Base-by-base conservation (phyloP, 2,888 invertebrate species). In the Eutolmus rufibarbis region DNA sequence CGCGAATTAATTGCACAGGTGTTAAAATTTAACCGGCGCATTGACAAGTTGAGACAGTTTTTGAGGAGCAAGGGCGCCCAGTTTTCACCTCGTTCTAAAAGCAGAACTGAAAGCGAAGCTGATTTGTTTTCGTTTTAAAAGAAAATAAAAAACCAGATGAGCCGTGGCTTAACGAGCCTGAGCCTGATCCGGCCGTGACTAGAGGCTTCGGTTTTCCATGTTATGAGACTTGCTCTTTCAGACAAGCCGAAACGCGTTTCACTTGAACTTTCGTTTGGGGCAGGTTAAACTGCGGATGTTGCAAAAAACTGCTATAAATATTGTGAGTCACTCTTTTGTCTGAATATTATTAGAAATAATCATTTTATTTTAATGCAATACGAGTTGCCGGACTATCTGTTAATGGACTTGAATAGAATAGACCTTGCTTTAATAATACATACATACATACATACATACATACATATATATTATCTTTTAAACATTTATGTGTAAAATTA, bases 1-100 rank as follows among this genome's bases (percentile, higher is more conserved):
- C 37, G n/a, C 46, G 14, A 16, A 56, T 81, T 56, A 81, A 81
- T 56, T 81, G 51, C 43, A 51, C 51, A 51, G 51, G 66, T 66
- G 66, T 51, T 56, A 34, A 51, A 66, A n/a, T 81, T 82, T 40
- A 57, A 31, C 37, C 23, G 66, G 66, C 31, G 57, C 34, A 43
- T 37, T n/a, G 82, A 82, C 37, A 31, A 12, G n/a, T 82, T 57
- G 14, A 28, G 66, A 57, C 12, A 57, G 82, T 57, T 82, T 46
- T 82, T 57, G 82, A 82, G 57, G 82, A 37, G 19, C 82, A 82
- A 82, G 82, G 82, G 82, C 66, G 66, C 57, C 82, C 16, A 66
- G 57, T 82, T 56, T 57, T 82, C 82, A 57, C 57, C 82, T 82
- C 57, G 82, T 82, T 82, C 82, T 82, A 82, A 82, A 82, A 82